phyloP scores from a whole-genome alignment of 2,797 vertebrate species.

The Monodelphis domestica region DNA sequence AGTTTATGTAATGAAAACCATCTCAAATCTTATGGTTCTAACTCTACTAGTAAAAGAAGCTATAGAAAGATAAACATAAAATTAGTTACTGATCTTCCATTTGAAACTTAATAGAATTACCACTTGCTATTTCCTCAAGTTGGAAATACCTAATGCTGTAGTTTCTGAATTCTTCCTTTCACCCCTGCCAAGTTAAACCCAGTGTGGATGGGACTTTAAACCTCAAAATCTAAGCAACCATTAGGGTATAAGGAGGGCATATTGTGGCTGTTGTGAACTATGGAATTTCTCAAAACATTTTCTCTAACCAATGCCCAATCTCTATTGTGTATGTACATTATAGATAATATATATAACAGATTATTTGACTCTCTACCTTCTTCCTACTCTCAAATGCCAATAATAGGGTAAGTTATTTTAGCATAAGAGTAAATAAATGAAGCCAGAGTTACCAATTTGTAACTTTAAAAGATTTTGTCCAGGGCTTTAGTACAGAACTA shows the following conservation, averaged over 20 bases:
- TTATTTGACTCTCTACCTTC: not conserved
- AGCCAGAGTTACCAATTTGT: not conserved
- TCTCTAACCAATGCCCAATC: not conserved
- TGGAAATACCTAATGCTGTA: not conserved
- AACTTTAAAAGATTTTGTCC: not conserved
- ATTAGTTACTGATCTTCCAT: not conserved
- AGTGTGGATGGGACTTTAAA: not conserved
- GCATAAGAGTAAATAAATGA: not conserved
- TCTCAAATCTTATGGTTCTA: not conserved
- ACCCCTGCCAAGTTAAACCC: not conserved
- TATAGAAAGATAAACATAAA: not conserved
- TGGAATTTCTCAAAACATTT: not conserved
- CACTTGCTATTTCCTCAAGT: not conserved
- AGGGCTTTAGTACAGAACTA: not conserved
- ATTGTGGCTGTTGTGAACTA: not conserved
- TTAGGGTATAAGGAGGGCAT: not conserved
- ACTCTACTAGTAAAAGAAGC: not conserved
- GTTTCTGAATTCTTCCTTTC: not conserved
- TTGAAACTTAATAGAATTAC: not conserved
- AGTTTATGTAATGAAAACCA: not conserved
- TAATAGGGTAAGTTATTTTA: not conserved
- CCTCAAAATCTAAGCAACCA: not conserved
- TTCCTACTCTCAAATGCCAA: not conserved
- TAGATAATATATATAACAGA: too few species aligned
- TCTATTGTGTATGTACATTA: not conserved